Conservation (phyloP, 2,113 vertebrate genomes). For the Cheilinus undulatus region DNA sequence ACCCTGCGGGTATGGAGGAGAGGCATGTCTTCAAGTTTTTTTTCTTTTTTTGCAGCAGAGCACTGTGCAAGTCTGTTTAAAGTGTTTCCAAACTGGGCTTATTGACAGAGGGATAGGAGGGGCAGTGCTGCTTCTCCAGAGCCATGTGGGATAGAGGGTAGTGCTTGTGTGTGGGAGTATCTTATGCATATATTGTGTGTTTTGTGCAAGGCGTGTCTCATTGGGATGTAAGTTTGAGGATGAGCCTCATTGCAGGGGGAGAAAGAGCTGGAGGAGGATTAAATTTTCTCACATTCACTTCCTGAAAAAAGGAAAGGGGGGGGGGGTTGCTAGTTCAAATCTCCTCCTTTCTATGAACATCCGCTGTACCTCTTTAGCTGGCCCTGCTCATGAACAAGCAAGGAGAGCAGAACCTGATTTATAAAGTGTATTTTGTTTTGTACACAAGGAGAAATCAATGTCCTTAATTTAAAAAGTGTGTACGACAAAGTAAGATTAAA, state of each 20-base stretch:
- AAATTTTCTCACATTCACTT: conserved; percentile 22
- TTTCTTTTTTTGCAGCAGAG: conserved; percentile 54
- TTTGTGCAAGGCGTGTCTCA: conserved; percentile 43
- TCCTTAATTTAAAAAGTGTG: conserved; percentile 12
- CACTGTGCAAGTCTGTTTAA: conserved; percentile 74
- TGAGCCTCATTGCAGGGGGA: conserved; percentile 46
- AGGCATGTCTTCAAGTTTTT: conserved; percentile 69
- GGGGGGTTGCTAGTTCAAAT: conserved; percentile 61
- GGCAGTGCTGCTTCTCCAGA: conserved; percentile 49
- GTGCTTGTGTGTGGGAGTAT: conserved; percentile 7
- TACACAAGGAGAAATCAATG: conserved; percentile 12
- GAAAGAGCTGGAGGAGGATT: conserved; percentile 34
- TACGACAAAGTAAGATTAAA: neutral
- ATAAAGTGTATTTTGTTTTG: conserved; percentile 3
- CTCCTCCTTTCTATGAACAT: conserved; percentile 36
- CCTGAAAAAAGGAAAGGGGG: conserved; percentile 8
- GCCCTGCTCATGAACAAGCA: conserved; percentile 39
- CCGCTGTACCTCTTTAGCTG: conserved; percentile 33
- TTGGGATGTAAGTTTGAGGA: conserved; percentile 58
- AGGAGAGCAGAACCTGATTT: neutral
- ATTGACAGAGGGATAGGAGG: conserved; percentile 73
- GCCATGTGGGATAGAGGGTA: conserved; percentile 30
- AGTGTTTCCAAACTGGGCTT: conserved; percentile 76
- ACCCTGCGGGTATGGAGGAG: conserved; percentile 78
- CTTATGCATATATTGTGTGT: conserved; percentile 23